Base-by-base conservation (phyloP, 2,113 vertebrate species). In the Muscicapa adusta region DNA sequence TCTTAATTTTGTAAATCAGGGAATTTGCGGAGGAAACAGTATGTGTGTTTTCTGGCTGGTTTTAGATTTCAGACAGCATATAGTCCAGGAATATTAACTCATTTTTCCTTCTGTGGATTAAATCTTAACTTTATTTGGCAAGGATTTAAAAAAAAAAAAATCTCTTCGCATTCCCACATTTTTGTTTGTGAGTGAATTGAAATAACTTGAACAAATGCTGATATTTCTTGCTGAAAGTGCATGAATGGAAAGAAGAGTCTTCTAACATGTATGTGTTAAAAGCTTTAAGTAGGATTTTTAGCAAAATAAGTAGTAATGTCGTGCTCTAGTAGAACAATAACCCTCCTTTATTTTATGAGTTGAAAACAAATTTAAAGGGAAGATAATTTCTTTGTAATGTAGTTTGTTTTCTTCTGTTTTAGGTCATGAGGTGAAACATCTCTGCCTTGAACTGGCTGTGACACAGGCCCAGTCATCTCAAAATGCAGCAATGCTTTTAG, bases 351-450 rank as follows among this genome's bases (percentile, higher is more conserved):
- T 63, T 91, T 71, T 75, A 33, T 66, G 28, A n/a, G 4, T 80
- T 94, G 10, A 73, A 50, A 87, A 71, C 23, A 91, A 94, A 62
- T 78, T 43, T 71, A 8, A 85, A 74, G 29, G 15, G 18, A 38
- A 89, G 89, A 29, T 33, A 71, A 34, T 70, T 57, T 9, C 11
- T 51, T 74, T 18, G 8, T 74, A 78, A 48, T 10, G 58, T 61
- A 16, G 6, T 83, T 86, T 82, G 12, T 63, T 85, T 94, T 96
- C 54, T 81, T 96, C 62, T 92, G 57, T 77, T 96, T 68, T 96
- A 99, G 99, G 99, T 85, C 98, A 98, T 91, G 98, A 99, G 15
- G 97, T 99, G 6, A 99, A 99, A 96, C 98, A 98, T 47, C 97
- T 98, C 38, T 99, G 99, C 91, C 93, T 99, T 95, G 94, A 98